phyloP scores from a whole-genome alignment of 2,888 invertebrate species.

The Ormyrus thymus region DNA sequence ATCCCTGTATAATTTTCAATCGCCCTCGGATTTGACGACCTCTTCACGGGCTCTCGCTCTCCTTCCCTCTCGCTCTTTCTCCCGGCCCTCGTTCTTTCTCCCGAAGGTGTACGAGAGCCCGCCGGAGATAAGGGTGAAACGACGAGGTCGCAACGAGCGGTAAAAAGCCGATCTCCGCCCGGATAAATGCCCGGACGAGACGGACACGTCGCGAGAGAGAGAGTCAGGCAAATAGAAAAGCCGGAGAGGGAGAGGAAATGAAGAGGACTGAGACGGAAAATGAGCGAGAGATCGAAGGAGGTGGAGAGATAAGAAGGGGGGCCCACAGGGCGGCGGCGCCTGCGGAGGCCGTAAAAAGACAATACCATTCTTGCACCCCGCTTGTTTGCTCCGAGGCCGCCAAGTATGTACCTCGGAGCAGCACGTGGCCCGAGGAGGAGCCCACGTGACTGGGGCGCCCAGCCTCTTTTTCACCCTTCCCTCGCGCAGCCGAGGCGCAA shows the following conservation, averaged over 20 bases:
- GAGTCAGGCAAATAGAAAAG: background rate
- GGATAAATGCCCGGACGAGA: constrained; percentile 57
- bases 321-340: constrained; percentile 57
- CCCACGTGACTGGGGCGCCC: constrained; percentile 26
- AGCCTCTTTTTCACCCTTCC: constrained; percentile 30
- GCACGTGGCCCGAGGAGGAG: constrained; percentile 52
- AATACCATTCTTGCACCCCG: constrained; percentile 68
- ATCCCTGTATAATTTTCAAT: constrained; percentile 76
- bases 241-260: constrained; percentile 3
- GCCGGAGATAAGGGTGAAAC: constrained; percentile 72
- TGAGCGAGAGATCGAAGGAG: constrained; percentile 51
- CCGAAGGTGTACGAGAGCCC: constrained; percentile 38
- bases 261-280: constrained; percentile 53
- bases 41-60: constrained; percentile 67
- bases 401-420: constrained; percentile 47
- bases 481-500: background rate
- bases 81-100: constrained; percentile 54
- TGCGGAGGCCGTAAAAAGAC: constrained; percentile 72
- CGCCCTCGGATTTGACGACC: constrained; percentile 74
- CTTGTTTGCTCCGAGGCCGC: constrained; percentile 13
- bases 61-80: constrained; percentile 55
- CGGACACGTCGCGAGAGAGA: constrained; percentile 12
- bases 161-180: constrained; percentile 73
- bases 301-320: constrained; percentile 53
- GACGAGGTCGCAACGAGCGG: constrained; percentile 75